phyloP scores from a whole-genome alignment of 1,140 invertebrate species.

The Drosophila repleta region DNA sequence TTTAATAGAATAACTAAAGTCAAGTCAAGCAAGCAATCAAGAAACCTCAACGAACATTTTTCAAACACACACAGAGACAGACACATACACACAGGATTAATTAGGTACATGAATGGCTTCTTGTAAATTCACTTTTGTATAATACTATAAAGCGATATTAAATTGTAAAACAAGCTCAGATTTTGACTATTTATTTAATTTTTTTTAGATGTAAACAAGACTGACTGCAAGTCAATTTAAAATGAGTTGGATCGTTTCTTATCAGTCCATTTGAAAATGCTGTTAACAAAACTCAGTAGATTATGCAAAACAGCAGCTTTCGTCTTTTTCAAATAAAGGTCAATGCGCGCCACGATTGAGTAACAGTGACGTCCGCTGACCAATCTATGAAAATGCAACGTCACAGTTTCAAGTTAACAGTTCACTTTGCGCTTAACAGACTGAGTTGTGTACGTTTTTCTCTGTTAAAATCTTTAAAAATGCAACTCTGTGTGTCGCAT shows the following conservation, averaged over 20 bases:
- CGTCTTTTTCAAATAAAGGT: no score
- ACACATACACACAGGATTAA: constrained; percentile 42
- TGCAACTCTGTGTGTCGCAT: constrained; percentile 5
- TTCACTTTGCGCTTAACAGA: no score
- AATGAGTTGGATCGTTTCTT: no score
- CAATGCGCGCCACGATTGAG: no score
- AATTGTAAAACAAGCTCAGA: constrained; percentile 52
- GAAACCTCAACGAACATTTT: constrained; percentile 75
- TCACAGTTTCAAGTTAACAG: no score
- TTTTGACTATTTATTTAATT: background rate
- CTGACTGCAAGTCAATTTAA: no score
- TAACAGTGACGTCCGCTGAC: no score
- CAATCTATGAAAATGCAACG: no score
- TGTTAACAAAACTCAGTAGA: no score
- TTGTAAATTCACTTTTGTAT: constrained; percentile 81
- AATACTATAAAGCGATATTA: constrained; percentile 76
- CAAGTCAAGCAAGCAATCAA: constrained; percentile 76
- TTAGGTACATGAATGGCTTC: constrained; percentile 59
- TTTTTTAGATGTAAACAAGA: no score
- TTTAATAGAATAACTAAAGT: constrained; percentile 53
- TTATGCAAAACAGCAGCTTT: no score
- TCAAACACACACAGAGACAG: constrained; percentile 52
- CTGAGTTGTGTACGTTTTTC: background rate
- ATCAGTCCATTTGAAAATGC: no score
- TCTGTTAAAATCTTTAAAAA: background rate